phyloP scores from a whole-genome alignment of 1,140 invertebrate species.

The Drosophila insularis region DNA sequence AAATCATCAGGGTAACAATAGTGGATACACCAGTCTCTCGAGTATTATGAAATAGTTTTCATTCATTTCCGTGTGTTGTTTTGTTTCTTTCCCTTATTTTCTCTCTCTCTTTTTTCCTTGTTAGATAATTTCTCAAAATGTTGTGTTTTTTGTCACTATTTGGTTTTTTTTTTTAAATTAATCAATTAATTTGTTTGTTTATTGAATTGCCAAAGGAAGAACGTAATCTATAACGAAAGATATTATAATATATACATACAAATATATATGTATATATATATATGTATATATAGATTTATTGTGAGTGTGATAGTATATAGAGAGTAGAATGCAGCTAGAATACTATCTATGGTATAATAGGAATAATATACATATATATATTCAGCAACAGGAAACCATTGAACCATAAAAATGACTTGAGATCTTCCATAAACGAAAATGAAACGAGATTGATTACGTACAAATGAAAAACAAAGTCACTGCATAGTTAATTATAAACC shows the following conservation, averaged over 20 bases:
- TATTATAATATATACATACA: constrained; percentile 20
- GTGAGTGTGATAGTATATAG: constrained; percentile 12
- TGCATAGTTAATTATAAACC: constrained; percentile 18
- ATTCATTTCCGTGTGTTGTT: constrained; percentile 13
- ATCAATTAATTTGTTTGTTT: neutral
- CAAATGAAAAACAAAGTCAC: constrained; percentile 64
- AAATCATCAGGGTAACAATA: constrained; percentile 41
- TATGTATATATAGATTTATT: neutral
- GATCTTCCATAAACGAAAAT: constrained; percentile 54
- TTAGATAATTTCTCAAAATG: constrained; percentile 22
- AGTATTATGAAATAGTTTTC: constrained; percentile 77
- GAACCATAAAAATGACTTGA: constrained; percentile 52
- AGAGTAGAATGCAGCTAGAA: neutral
- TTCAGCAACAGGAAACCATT: constrained; percentile 21
- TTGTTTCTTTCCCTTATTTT: constrained; percentile 8
- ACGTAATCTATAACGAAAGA: constrained; percentile 28
- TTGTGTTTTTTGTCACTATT: constrained; percentile 29
- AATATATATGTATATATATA: too few relatives aligned
- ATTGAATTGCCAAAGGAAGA: constrained; percentile 48
- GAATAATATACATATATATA: neutral
- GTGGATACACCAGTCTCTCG: constrained; percentile 76
- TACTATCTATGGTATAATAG: neutral
- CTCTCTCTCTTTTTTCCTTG: neutral
- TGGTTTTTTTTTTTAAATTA: constrained; percentile 46
- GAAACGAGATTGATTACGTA: constrained; percentile 64